Conservation (phyloP, 2,113 vertebrate genomes). For the Pipra filicauda region DNA sequence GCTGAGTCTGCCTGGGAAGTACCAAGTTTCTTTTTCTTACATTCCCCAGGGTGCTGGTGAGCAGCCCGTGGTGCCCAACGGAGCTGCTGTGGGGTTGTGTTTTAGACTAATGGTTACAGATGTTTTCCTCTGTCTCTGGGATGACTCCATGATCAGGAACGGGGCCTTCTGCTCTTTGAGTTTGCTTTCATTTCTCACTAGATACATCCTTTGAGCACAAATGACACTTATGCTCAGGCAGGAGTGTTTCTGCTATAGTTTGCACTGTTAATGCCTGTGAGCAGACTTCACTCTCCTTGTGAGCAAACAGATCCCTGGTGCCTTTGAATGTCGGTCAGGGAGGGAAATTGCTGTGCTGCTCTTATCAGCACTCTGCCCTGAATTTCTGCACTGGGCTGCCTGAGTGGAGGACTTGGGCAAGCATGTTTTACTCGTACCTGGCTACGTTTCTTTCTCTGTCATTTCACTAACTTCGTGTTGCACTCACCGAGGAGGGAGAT, state of each 20-base stretch:
- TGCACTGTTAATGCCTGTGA: neutral
- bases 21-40: neutral
- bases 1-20: slow-evolving; percentile 18
- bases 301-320: neutral
- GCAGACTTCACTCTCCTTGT: neutral
- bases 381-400: neutral
- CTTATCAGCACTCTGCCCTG: neutral
- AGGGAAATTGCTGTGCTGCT: neutral
- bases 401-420: neutral
- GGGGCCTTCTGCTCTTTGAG: neutral
- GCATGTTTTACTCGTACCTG: neutral
- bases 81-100: neutral
- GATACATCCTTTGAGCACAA: neutral
- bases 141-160: neutral
- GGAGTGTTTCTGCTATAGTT: neutral
- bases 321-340: neutral
- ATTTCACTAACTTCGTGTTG: neutral
- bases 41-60: neutral
- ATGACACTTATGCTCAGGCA: neutral
- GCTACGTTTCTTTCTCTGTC: neutral
- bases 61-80: neutral
- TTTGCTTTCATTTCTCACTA: neutral
- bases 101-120: neutral
- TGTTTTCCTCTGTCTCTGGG: neutral
- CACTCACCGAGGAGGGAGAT: neutral